Evolutionary conservation across 2,113 vertebrate species (phyloP), one percentile per base, ranked within the genome.

Genomic region (Argyrosomus japonicus): DNA sequence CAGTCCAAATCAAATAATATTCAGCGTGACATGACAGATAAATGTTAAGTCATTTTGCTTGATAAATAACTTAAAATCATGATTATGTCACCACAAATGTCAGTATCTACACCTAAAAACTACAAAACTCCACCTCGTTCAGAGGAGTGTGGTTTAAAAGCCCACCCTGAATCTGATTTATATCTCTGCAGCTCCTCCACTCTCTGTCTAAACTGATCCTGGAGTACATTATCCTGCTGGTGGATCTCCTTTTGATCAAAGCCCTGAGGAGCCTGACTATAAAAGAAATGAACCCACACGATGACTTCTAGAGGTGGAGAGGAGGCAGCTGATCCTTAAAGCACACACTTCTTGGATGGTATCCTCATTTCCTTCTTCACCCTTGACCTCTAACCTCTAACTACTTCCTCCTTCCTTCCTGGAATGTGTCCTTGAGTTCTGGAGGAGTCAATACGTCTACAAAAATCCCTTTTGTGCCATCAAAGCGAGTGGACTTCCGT

Each of bases 311-410:
- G 17, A 77, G 43, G 25, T 40, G n/a, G 8, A 23, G 18, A 61
- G 43, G 60, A 71, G 40, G 57, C 47, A 57, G 29, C 73, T 8
- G 73, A 63, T 14, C 5, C 10, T 62, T 17, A 21, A 43, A 45
- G n/a, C 45, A 3, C 43, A 71, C 32, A 63, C 60, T 5, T 68
- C 14, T 67, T 32, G 60, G 67, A 83, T 79, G 90, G 61, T 79
- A 77, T 81, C 81, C 77, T 88, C 73, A 86, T 89, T 90, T 91
- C 80, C 86, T 79, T 48, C 50, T 58, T 82, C 67, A 84, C 60
- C 77, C 72, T 76, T 86, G 81, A 91, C 87, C 83, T 84, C 23
- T 83, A 12, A 86, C 81, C 82, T 85, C 63, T 61, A 84, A 89
- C 84, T 82, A 85, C 87, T 87, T 92, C 91, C 89, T 87, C 54